Base-by-base conservation (phyloP, 2,888 invertebrate species). In the Orthosia gothica region DNA sequence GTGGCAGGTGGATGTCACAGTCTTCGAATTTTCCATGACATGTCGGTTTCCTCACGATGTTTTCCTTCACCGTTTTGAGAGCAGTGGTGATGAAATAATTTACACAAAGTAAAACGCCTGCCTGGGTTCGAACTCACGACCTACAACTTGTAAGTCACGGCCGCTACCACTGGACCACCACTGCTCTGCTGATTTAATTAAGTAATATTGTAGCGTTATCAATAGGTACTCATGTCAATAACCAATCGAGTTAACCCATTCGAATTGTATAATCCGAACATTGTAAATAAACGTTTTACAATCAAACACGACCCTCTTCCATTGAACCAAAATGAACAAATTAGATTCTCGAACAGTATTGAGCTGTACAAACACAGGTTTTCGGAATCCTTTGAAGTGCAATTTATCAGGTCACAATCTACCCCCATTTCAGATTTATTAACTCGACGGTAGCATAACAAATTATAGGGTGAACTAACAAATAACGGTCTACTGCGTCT, bases 401-500 rank as follows among this genome's bases (percentile, higher is more conserved):
- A 75, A 82, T 83, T 77, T 73, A 81, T 84, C 77, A 79, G 83
- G 76, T 76, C 70, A 64, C 68, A 70, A 82, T 84, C 76, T 76
- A 82, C 79, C 82, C 75, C 80, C 73, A 73, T 79, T 81, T 55
- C 71, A 87, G 79, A 85, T 87, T 85, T 83, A 86, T 81, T 74
- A 86, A 81, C 78, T 76, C 65, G 64, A 83, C 81, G 71, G 81
- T 81, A 88, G 81, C 84, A 85, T 81, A 86, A 84, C 79, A 88
- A 90, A 89, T 89, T 86, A 82, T 84, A 71, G 76, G 81, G 83
- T 81, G 78, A 86, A 91, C 86, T 89, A 88, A 85, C 88, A 87
- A 89, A 91, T 88, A 88, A 88, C 76, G 83, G 83, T 74, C 84
- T 82, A 82, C 79, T 84, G 87, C 88, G 86, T 89, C 91, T 89